phyloP scores from a whole-genome alignment of 2,797 vertebrate species.

The Nannoperca obscura region DNA sequence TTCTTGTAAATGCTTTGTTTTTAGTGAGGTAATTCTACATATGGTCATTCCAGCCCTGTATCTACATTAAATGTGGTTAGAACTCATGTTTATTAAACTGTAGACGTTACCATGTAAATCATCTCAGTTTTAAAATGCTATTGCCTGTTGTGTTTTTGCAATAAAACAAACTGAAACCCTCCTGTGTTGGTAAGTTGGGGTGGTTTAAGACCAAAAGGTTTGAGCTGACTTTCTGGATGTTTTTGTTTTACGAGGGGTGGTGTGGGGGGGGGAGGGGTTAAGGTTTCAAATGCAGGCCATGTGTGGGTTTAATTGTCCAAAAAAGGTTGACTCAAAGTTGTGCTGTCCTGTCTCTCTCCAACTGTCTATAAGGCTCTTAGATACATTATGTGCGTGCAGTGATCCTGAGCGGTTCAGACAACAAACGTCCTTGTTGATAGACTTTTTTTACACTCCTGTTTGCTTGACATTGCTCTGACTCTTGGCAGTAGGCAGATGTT shows the following conservation, averaged over 20 bases:
- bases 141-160: conserved; percentile 99
- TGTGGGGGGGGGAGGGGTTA: background rate
- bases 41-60: conserved; percentile 98
- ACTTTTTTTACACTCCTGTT: conserved; percentile 49
- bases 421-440: conserved; percentile 65
- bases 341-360: conserved; percentile 85
- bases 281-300: conserved; percentile 46
- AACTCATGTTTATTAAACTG: conserved; percentile 97
- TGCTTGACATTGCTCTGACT: conserved; percentile 69
- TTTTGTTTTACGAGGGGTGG: conserved; percentile 22
- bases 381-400: conserved; percentile 58
- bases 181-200: conserved; percentile 99
- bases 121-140: conserved; percentile 98
- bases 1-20: conserved; percentile 99
- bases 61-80: conserved; percentile 96
- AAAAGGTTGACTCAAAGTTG: conserved; percentile 76
- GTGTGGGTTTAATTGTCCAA: conserved; percentile 65
- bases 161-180: conserved; percentile 99
- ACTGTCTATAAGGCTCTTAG: conserved; percentile 79
- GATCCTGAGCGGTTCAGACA: conserved; percentile 68
- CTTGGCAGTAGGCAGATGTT: conserved; percentile 74
- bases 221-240: conserved; percentile 60
- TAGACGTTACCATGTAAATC: conserved; percentile 99
- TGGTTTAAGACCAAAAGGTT: conserved; percentile 82
- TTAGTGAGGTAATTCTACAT: conserved; percentile 97